These are phyloP conservation scores for Cryptotermes secundus DNA, from an alignment of 1,140 invertebrate genomes.

Conservation along the genomic window DNA sequence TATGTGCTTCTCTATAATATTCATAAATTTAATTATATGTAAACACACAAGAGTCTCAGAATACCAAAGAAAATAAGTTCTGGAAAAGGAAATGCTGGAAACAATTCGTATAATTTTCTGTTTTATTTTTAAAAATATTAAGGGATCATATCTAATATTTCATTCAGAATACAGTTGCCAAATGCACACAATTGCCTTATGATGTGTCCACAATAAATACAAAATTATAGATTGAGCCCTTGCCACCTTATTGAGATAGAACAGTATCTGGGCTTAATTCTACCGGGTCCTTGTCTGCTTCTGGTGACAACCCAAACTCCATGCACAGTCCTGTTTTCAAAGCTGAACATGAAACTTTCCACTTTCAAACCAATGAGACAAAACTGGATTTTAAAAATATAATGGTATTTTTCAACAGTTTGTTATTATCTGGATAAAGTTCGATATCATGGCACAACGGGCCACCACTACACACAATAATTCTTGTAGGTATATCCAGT, in stretches of 20 bases:
- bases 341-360: neutral
- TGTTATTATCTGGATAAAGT: neutral
- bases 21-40: neutral
- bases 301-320: neutral
- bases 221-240: neutral
- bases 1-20: neutral
- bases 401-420: neutral
- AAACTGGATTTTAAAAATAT: neutral
- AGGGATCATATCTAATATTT: neutral
- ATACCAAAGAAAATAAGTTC: neutral
- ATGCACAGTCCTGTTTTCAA: neutral
- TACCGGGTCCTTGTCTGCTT: neutral
- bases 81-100: neutral
- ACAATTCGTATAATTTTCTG: neutral
- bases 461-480: neutral
- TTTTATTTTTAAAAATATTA: conserved; percentile 17
- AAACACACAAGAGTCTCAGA: neutral
- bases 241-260: neutral
- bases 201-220: neutral
- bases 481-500: neutral
- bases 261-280: neutral
- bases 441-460: neutral
- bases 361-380: neutral
- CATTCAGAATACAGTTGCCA: neutral
- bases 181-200: neutral